phyloP scores from a whole-genome alignment of 2,113 vertebrate genomes.

The Cyprinodon tularosa region DNA sequence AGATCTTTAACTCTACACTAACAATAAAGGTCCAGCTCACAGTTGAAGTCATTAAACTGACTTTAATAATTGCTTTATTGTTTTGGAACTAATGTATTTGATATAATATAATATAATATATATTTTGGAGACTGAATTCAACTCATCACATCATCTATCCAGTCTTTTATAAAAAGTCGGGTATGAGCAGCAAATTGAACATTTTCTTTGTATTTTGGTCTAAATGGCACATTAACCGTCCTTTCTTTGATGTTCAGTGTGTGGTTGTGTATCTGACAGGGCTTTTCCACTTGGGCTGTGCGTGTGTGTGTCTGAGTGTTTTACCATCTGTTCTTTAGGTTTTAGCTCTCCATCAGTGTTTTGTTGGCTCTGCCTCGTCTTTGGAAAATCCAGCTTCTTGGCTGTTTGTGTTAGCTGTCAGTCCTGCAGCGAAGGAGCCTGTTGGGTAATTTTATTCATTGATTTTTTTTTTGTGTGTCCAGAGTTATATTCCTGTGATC shows the following conservation, averaged over 20 bases:
- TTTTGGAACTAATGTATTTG: neutral
- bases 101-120: neutral
- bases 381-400: neutral
- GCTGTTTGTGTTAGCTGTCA: neutral
- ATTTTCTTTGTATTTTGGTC: neutral
- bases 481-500: neutral
- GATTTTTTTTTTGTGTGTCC: neutral
- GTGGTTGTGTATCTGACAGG: slow-evolving; percentile 20
- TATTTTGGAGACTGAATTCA: no score
- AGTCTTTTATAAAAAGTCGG: neutral
- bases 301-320: slow-evolving; percentile 28
- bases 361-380: slow-evolving; percentile 6
- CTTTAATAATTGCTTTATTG: neutral
- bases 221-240: neutral
- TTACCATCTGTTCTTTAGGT: slow-evolving; percentile 33
- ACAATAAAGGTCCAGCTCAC: neutral
- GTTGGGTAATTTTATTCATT: neutral
- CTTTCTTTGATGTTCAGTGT: slow-evolving; percentile 23
- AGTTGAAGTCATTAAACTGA: neutral
- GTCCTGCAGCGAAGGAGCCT: neutral
- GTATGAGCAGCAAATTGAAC: neutral
- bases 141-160: neutral
- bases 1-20: neutral
- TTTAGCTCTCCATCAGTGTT: neutral
- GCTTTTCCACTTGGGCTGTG: slow-evolving; percentile 23